Percentiles rank a stretch among this genome's conserved stretches.
phyloP scores from a whole-genome alignment of 1,140 invertebrate species.

The Drosophila mauritiana region DNA sequence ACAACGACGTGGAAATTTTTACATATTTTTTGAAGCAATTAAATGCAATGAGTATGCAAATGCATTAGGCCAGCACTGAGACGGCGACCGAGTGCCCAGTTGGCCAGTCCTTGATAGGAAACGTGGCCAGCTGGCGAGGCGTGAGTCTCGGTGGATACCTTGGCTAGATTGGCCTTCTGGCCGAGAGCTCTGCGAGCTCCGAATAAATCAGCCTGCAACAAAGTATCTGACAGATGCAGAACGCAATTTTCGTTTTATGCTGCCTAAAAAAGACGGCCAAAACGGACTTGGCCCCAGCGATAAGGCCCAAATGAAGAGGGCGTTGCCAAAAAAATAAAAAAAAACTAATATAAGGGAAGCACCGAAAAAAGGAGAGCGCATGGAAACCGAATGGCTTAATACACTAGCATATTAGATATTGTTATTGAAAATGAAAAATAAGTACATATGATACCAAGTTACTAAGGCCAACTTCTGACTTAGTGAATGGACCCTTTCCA shows the following conservation, averaged over 20 bases:
- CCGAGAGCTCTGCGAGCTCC: constrained; percentile 5
- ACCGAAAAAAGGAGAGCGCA: background rate
- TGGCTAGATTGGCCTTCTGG: constrained; percentile 70
- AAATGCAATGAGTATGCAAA: constrained; percentile 80
- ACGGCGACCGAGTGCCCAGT: constrained; percentile 27
- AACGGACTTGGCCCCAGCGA: constrained; percentile 31
- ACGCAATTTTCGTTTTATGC: constrained; percentile 72
- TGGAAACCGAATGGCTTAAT: background rate
- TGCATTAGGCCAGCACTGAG: constrained; percentile 61
- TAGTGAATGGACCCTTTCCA: background rate
- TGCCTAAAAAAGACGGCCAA: constrained; percentile 56
- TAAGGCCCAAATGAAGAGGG: constrained; percentile 74
- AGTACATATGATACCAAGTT: too few relatives aligned
- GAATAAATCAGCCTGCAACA: constrained; percentile 67
- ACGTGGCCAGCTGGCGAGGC: constrained; percentile 59
- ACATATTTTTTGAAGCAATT: constrained; percentile 80
- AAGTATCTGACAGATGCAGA: constrained; percentile 78
- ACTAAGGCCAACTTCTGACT: too few relatives aligned
- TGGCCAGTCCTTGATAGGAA: constrained; percentile 58
- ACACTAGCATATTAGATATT: background rate
- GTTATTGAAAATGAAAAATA: too few relatives aligned
- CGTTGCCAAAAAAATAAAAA: constrained; percentile 46
- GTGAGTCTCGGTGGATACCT: constrained; percentile 72
- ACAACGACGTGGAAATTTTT: constrained; percentile 67
- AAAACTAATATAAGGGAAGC: constrained; percentile 22